Conservation (phyloP, 2,888 invertebrate species). For the Meliscaeva auricollis region DNA sequence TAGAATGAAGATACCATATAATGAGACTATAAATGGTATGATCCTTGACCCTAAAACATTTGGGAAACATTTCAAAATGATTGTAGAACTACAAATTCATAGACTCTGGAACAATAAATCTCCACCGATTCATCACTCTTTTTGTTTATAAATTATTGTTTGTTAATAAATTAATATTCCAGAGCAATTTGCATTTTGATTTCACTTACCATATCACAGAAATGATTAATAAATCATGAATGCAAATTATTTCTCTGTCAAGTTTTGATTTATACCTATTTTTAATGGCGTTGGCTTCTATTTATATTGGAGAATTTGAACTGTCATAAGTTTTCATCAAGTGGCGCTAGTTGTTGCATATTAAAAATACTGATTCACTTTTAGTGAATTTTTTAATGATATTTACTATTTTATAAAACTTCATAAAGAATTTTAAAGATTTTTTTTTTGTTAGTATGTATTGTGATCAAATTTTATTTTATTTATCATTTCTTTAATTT, state of each 20-base stretch:
- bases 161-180: conserved; percentile 17
- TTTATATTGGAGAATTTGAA: not conserved
- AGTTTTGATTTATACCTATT: not conserved
- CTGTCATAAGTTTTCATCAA: conserved; percentile 13
- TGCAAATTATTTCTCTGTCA: conserved; percentile 24
- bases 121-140: conserved; percentile 3
- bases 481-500: too few species aligned
- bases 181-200: conserved; percentile 28
- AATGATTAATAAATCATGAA: conserved; percentile 30
- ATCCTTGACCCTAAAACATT: too few species aligned
- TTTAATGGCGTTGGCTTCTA: not conserved
- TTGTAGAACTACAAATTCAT: not conserved
- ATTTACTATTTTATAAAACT: too few species aligned
- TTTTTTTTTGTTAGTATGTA: too few species aligned
- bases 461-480: too few species aligned
- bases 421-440: too few species aligned
- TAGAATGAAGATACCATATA: too few species aligned
- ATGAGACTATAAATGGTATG: too few species aligned
- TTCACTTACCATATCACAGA: not conserved
- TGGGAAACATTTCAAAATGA: too few species aligned
- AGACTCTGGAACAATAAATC: not conserved
- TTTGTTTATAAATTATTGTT: not conserved
- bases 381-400: too few species aligned
- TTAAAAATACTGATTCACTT: too few species aligned
- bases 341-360: conserved; percentile 2